These are phyloP conservation scores for Philhelius pedissequus DNA, from an alignment of 2,888 invertebrate genomes.

Conservation along the genomic window DNA sequence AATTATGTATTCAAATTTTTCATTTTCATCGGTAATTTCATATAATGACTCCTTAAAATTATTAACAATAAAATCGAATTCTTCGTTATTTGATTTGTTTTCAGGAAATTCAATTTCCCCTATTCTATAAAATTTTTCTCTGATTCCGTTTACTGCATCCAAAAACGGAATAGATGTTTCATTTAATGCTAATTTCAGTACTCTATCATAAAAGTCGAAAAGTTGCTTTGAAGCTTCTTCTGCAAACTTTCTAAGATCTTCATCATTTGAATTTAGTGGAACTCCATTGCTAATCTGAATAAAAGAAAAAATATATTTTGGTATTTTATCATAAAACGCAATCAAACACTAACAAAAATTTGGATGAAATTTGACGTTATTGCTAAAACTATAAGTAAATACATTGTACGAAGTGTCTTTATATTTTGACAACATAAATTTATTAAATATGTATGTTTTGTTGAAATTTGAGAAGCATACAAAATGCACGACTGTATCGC, in stretches of 20 bases:
- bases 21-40: not conserved
- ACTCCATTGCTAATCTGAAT: not conserved
- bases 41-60: not conserved
- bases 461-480: no score
- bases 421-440: no score
- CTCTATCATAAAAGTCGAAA: not conserved
- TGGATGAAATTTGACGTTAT: not conserved
- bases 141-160: not conserved
- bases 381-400: no score
- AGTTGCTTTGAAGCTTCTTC: not conserved
- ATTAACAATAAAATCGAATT: not conserved
- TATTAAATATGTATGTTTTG: no score
- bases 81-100: not conserved
- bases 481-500: no score
- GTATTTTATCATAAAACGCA: no score
- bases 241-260: not conserved
- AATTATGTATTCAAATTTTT: not conserved
- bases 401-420: no score
- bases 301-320: not conserved
- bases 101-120: not conserved
- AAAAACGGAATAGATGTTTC: no score
- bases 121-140: not conserved
- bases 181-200: not conserved
- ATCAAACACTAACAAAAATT: no score
- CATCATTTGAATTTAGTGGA: constrained; percentile 1